Evolutionary conservation across 2,113 vertebrate species (phyloP).

Genomic region (Saguinus imperator): DNA sequence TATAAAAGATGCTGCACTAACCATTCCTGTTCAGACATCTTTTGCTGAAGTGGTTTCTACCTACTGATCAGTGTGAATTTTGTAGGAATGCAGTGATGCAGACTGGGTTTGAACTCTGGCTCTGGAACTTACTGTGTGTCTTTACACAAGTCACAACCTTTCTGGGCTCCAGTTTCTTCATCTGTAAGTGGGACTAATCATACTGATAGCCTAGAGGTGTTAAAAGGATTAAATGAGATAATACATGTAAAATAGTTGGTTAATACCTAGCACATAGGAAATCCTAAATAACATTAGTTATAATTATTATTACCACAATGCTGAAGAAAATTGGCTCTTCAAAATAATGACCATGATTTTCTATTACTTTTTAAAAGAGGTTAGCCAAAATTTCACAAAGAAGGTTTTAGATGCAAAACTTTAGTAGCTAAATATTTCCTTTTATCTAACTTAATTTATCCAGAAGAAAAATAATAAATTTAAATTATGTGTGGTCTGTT

Average conservation of each 20-base stretch:
- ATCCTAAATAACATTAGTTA: neutral
- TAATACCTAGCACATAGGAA: neutral
- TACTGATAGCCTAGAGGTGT: neutral
- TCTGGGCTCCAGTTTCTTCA: neutral
- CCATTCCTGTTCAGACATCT: neutral
- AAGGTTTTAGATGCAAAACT: neutral
- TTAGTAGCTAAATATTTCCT: neutral
- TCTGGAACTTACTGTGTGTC: neutral
- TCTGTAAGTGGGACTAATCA: neutral
- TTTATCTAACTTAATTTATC: conserved; percentile 3
- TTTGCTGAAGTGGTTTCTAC: neutral
- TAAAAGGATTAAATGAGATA: neutral
- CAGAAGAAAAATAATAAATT: neutral
- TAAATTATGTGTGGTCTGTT: neutral
- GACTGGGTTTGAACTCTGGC: neutral
- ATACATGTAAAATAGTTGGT: neutral
- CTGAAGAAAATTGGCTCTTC: neutral
- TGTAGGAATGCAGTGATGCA: neutral
- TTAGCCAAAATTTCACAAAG: neutral
- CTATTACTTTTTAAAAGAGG: neutral
- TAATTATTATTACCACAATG: neutral
- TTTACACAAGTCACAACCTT: neutral
- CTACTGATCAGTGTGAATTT: neutral
- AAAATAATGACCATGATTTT: neutral
- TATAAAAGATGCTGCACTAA: neutral